Evolutionary conservation across 2,113 vertebrate species (phyloP), one percentile per base, ranked within the genome.

Genomic region (Ploceus nigricollis): DNA sequence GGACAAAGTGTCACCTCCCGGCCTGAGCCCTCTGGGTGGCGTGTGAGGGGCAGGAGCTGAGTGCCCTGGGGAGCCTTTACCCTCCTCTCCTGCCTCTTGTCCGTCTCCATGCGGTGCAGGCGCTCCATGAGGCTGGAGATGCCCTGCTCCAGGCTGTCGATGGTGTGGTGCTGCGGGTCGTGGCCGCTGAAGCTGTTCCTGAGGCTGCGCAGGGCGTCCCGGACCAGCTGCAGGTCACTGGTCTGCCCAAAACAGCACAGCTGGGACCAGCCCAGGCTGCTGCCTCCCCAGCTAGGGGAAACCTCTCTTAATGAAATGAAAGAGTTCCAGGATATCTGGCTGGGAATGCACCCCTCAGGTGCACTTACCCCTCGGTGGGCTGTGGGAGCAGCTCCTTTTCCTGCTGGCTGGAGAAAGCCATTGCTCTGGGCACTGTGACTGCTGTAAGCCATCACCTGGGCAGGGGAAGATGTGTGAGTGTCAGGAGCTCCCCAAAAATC

Each of bases 91-190:
- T 93, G 98, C 89, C 95, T 98, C 89, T 97, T 98, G 69, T 99
- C 99, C 8, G 94, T 94, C 82, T 99, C 99, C 94, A 98, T 24
- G 76, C 94, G 95, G 13, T 98, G 98, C 84, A 99, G 97, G 72
- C 99, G 98, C 93, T 99, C 99, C 88, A 99, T 99, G 69, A 99
- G 98, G 72, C 99, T 99, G 42, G 98, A 96, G 61, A 99, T 98
- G 56, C 99, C 99, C 97, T 99, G 99, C 97, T 99, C 99, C 97
- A 99, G 94, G 85, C 99, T 99, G 98, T 99, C 99, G 31, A 99
- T 98, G 22, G 99, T 99, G 94, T 99, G 99, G 83, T 99, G 99
- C 96, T 99, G 99, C 1, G 99, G 99, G 81, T 99, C 99, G 0
- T 99, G 99, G 33, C 98, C 99, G 9, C 99, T 98, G 95, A 99